Base-by-base conservation (phyloP, 2,113 vertebrate species). In the Pimephales promelas region DNA sequence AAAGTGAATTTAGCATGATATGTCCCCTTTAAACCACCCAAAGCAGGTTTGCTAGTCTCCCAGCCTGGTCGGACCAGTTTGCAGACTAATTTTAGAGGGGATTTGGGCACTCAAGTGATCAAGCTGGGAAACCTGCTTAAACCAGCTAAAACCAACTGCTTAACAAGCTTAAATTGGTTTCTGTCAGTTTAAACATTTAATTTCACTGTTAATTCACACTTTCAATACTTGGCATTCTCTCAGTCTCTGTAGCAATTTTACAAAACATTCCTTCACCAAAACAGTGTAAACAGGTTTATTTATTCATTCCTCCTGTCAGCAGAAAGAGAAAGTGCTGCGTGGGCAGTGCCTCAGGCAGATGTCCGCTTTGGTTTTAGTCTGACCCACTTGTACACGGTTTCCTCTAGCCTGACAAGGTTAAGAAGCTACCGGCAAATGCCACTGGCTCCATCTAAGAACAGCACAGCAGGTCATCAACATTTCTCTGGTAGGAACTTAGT, bases 381-480 rank as follows among this genome's bases (percentile, higher is more conserved):
- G 49, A 59, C 68, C 76, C 43, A 75, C 54, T 31, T 56, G 40
- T n/a, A 64, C 49, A 49, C 10, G 36, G 56, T 73, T 85, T 83
- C 77, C 62, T 45, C 24, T 43, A 61, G 74, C 20, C 79, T 86
- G 82, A 86, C 84, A 84, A 74, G 82, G 81, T 79, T 87, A 87
- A 86, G 72, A 64, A 71, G 57, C 73, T 77, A 26, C 72, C 31
- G 76, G 62, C 79, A 74, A 81, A 75, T 79, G 88, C 78, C 57
- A 62, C 47, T 34, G 31, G 14, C 31, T 45, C 22, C 26, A 5
- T 47, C 49, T 59, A 56, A 36, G 34, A 79, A 45, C 26, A n/a
- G 22, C 34, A 22, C 72, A 56, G 26, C 52, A 71, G 61, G 43
- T 36, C 81, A 88, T 74, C 84, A 79, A 87, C 78, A 84, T 57